Conservation (phyloP, 2,888 invertebrate species). For the Trachelus iudaicus region DNA sequence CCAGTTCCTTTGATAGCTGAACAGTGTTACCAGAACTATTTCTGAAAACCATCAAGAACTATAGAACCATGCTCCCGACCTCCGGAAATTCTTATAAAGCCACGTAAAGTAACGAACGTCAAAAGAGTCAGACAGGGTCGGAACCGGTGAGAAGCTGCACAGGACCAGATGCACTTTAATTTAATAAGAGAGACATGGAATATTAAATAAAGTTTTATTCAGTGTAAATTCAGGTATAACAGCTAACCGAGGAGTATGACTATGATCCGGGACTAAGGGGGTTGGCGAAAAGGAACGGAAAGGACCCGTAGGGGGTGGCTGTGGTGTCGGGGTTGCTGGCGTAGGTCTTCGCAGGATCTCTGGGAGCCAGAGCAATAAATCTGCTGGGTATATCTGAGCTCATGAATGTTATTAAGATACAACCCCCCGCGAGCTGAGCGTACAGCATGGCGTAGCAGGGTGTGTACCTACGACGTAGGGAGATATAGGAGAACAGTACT, state of each 20-base stretch:
- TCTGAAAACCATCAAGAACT: too few relatives aligned
- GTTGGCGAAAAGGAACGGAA: neutral
- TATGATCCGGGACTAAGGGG: neutral
- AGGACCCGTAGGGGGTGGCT: slow-evolving; percentile 12
- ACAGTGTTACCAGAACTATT: too few relatives aligned
- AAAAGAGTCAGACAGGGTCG: neutral
- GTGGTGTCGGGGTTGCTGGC: slow-evolving; percentile 25
- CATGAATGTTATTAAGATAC: slow-evolving; percentile 67
- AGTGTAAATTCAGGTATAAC: neutral
- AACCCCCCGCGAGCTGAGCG: slow-evolving; percentile 56
- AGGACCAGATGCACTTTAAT: neutral
- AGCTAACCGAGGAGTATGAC: neutral
- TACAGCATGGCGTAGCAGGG: slow-evolving; percentile 38
- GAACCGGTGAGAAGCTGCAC: neutral
- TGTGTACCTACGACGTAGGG: slow-evolving; percentile 37
- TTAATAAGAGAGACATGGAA: neutral
- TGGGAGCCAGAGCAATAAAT: slow-evolving; percentile 64
- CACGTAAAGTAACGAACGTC: neutral
- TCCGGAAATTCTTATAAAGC: neutral
- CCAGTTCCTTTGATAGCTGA: neutral
- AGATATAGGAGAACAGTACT: slow-evolving; percentile 46
- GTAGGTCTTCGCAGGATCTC: slow-evolving; percentile 42
- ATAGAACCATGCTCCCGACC: too few relatives aligned
- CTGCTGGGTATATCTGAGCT: slow-evolving; percentile 66
- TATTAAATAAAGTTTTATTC: neutral